Conservation (phyloP, 2,113 vertebrate genomes). For the Microcebus jonahi region DNA sequence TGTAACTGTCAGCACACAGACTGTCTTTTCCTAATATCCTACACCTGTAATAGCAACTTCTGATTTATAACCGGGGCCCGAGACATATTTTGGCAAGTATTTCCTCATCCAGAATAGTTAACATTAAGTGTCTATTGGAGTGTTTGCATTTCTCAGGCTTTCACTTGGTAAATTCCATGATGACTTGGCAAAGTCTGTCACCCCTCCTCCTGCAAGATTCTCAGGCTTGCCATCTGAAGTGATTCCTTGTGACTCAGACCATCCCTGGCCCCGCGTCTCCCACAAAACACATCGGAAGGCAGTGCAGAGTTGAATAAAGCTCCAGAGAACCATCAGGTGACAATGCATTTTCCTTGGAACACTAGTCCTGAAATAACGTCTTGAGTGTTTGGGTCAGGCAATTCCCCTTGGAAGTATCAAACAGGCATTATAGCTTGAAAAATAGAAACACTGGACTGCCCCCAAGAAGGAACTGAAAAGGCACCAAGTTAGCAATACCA, state of each 20-base stretch:
- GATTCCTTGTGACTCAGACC: constrained; percentile 63
- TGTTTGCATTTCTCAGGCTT: background rate
- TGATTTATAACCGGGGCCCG: constrained; percentile 40
- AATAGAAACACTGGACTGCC: constrained; percentile 40
- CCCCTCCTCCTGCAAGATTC: background rate
- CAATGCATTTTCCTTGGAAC: constrained; percentile 55
- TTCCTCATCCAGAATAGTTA: background rate
- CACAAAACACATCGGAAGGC: constrained; percentile 69
- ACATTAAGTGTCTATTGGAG: constrained; percentile 53
- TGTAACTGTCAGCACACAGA: background rate
- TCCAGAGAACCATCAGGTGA: constrained; percentile 57
- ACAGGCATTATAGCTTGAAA: constrained; percentile 8
- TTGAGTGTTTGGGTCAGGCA: constrained; percentile 51
- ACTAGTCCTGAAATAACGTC: constrained; percentile 67
- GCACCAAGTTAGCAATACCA: background rate
- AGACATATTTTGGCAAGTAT: background rate
- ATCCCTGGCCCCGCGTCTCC: constrained; percentile 23
- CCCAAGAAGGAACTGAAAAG: constrained; percentile 1
- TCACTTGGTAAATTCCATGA: constrained; percentile 51
- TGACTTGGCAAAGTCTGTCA: background rate
- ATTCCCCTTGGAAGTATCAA: constrained; percentile 20
- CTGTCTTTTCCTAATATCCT: background rate
- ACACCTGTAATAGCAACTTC: constrained; percentile 42
- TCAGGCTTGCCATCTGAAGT: background rate
- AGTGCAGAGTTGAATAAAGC: background rate